Evolutionary conservation across 2,113 vertebrate genomes (phyloP).

Genomic region (Conger conger): DNA sequence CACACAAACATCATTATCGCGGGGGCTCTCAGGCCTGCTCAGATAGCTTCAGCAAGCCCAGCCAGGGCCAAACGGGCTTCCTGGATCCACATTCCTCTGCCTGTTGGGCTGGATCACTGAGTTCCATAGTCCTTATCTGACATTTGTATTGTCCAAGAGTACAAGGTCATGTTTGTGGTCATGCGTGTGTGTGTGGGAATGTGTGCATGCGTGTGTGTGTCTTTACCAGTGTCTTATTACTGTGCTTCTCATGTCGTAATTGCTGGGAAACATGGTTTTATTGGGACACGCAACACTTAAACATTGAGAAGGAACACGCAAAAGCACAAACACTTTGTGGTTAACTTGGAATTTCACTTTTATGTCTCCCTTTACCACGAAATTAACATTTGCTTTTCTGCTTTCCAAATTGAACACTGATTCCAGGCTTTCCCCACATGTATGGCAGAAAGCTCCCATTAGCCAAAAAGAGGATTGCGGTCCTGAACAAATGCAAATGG

Average conservation of each 20-base stretch:
- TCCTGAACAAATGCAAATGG: neutral
- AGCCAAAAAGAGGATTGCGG: neutral
- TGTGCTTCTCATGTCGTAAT: neutral
- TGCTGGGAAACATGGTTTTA: neutral
- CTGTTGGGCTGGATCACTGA: neutral
- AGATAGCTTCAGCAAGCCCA: neutral
- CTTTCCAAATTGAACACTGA: neutral
- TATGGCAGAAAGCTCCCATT: neutral
- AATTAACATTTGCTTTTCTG: neutral
- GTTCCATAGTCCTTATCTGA: neutral
- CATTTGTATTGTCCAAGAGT: neutral
- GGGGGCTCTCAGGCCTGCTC: neutral
- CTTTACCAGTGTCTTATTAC: neutral
- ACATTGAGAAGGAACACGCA: no score
- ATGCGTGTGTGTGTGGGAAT: neutral
- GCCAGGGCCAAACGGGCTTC: neutral
- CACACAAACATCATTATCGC: neutral
- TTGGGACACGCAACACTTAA: neutral
- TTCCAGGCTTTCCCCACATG: neutral
- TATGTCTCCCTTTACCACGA: neutral
- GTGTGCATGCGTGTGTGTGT: constrained; percentile 23
- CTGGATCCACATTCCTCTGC: neutral
- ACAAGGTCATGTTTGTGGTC: neutral
- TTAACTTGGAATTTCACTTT: neutral
- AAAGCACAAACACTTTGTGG: neutral